phyloP scores from a whole-genome alignment of 2,797 vertebrate genomes.

The Eidolon dupreanum region DNA sequence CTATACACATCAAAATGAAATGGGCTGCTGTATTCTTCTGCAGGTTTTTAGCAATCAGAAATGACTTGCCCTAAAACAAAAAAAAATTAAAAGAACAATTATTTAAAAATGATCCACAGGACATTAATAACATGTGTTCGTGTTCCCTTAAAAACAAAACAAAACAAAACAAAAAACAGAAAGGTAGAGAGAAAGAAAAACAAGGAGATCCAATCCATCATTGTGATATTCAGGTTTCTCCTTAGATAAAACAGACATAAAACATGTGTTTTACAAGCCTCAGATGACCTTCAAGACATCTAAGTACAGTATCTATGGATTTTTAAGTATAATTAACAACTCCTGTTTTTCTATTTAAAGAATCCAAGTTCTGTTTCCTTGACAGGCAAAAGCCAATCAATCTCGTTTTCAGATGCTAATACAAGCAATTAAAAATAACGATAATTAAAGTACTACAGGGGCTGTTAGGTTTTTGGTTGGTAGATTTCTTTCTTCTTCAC shows the following conservation, averaged over 20 bases:
- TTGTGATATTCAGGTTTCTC: conserved; percentile 59
- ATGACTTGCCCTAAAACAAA: conserved; percentile 72
- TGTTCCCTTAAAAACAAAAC: conserved; percentile 44
- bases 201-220: conserved; percentile 66
- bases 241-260: conserved; percentile 76
- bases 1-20: not conserved
- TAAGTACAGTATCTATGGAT: conserved; percentile 77
- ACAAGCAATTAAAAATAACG: conserved; percentile 87
- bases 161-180: not conserved
- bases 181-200: conserved; percentile 53
- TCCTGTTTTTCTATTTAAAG: conserved; percentile 82
- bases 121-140: conserved; percentile 61
- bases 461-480: conserved; percentile 75
- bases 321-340: conserved; percentile 86
- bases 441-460: conserved; percentile 86
- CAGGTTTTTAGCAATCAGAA: conserved; percentile 78
- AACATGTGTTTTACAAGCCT: conserved; percentile 69
- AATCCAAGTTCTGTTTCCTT: conserved; percentile 83
- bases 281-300: conserved; percentile 82
- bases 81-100: conserved; percentile 59
- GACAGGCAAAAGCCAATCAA: conserved; percentile 86
- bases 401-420: conserved; percentile 87
- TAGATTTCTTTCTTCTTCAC: conserved; percentile 42
- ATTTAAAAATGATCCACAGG: conserved; percentile 75
- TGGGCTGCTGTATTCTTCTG: not conserved